Conservation (phyloP, 2,113 vertebrate species). For the Colius striatus region DNA sequence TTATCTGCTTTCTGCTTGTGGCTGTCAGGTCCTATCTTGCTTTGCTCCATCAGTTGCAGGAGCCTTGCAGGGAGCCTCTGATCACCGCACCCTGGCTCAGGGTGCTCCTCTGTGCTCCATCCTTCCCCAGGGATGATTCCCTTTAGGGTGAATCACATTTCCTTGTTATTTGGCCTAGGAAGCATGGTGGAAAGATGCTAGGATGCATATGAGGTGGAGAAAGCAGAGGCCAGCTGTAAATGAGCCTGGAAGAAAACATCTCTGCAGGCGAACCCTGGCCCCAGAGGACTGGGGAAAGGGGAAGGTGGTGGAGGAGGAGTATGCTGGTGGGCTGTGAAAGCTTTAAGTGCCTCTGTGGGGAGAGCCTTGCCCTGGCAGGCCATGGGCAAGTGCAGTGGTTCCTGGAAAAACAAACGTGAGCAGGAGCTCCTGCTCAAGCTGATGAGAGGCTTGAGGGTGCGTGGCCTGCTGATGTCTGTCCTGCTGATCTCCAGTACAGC, state of each 20-base stretch:
- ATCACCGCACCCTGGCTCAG: background rate
- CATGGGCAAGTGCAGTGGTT: background rate
- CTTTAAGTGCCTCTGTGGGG: background rate
- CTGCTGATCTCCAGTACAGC: background rate
- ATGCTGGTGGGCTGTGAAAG: background rate
- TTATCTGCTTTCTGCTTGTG: background rate
- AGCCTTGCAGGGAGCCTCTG: background rate
- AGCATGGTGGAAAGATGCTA: background rate
- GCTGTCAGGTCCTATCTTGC: background rate
- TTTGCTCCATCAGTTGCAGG: background rate
- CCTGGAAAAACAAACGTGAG: background rate
- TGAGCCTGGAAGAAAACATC: background rate
- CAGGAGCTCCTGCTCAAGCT: background rate
- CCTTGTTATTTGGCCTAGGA: background rate
- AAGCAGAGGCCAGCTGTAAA: background rate
- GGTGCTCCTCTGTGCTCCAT: background rate
- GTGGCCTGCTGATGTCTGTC: fast-evolving
- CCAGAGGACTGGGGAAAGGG: background rate
- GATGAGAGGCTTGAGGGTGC: background rate
- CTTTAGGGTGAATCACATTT: background rate
- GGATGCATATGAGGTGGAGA: background rate
- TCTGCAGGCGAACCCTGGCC: background rate
- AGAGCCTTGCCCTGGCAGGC: background rate
- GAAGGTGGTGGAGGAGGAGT: background rate
- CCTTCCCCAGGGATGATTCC: background rate